Conservation (phyloP, 2,797 vertebrate genomes). For the Garrulus glandarius region DNA sequence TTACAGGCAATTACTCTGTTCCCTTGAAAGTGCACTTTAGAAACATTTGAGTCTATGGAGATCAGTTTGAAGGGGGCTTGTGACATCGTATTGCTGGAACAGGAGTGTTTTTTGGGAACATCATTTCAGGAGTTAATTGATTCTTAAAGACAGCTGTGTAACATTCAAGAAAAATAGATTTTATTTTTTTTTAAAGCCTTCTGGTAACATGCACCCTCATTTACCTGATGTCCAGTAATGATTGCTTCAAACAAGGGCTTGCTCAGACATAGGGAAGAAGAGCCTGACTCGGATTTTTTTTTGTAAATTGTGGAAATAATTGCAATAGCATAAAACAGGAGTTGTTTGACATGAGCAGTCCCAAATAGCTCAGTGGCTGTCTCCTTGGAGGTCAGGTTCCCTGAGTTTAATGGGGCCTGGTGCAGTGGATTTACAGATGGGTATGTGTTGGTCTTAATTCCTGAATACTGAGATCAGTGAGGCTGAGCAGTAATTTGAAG, state of each 20-base stretch:
- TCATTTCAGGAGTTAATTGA: not conserved
- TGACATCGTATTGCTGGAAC: not conserved
- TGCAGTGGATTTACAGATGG: not conserved
- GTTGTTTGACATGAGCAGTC: not conserved
- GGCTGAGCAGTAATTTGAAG: not conserved
- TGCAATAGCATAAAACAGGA: not conserved
- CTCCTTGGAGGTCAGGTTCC: not conserved
- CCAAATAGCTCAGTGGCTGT: not conserved
- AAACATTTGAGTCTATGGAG: not conserved
- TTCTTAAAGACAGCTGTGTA: not conserved
- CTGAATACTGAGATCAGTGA: not conserved
- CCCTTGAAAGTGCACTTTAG: not conserved
- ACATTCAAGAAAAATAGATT: not conserved
- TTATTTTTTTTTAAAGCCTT: fast-evolving
- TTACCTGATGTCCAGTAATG: not conserved
- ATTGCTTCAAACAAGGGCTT: not conserved
- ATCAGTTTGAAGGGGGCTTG: not conserved
- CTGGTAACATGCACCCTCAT: not conserved
- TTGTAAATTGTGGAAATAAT: not conserved
- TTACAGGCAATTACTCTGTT: not conserved
- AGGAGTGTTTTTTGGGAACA: not conserved
- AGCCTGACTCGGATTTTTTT: not conserved
- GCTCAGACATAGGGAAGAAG: not conserved
- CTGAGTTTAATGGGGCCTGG: not conserved
- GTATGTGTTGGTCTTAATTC: not conserved